Conservation (phyloP, 1,140 invertebrate genomes). For the Penaeus chinensis region DNA sequence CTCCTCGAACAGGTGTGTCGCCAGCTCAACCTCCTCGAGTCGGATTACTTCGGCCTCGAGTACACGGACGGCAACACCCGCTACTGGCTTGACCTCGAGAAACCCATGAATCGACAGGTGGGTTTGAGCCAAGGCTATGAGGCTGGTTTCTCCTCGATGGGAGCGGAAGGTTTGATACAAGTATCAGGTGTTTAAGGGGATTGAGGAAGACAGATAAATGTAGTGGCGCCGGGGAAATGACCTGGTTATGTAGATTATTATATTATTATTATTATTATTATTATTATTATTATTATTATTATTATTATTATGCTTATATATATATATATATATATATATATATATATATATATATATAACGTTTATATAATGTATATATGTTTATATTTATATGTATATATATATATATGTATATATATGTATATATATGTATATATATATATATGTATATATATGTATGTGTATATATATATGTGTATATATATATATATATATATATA, state of each 20-base stretch:
- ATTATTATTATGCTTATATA: background rate
- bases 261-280: background rate
- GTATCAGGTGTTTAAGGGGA: background rate
- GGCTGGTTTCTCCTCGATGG: no score
- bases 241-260: slow-evolving; percentile 67
- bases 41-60: slow-evolving; percentile 98
- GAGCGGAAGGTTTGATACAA: no score
- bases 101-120: slow-evolving; percentile 94
- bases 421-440: no score
- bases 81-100: slow-evolving; percentile 98
- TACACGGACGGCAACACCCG: slow-evolving; percentile 85
- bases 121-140: slow-evolving; percentile 69
- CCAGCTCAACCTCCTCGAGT: slow-evolving; percentile 94
- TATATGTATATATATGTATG: no score
- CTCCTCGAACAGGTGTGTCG: slow-evolving; percentile 97
- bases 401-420: no score
- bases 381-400: no score
- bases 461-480: no score
- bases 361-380: no score
- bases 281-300: background rate
- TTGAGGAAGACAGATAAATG: no score
- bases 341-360: background rate
- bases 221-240: no score
- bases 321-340: slow-evolving; percentile 20
- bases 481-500: no score